Evolutionary conservation across 2,888 invertebrate species (phyloP).

Genomic region (Galeruca laticollis): DNA sequence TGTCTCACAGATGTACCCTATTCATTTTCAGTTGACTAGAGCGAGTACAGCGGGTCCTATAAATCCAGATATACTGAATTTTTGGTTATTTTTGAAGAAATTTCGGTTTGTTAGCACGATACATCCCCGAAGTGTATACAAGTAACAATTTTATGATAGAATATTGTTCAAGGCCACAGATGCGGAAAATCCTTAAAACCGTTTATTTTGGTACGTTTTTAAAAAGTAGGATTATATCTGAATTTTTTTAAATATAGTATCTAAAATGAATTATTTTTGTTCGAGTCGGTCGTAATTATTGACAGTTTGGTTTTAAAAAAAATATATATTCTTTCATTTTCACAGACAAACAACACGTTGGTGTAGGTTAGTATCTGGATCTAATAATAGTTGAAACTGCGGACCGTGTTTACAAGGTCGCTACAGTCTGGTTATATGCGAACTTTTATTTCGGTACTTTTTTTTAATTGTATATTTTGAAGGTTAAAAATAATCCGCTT

Average conservation of each 20-base stretch:
- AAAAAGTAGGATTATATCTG: too few relatives aligned
- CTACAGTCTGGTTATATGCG: slow-evolving; percentile 19
- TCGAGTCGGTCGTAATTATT: slow-evolving; percentile 3
- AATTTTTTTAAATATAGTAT: neutral
- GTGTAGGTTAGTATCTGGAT: slow-evolving; percentile 43
- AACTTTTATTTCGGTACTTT: slow-evolving; percentile 21
- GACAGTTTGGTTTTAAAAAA: neutral
- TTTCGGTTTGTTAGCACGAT: too few relatives aligned
- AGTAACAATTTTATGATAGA: too few relatives aligned
- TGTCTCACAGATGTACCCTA: too few relatives aligned
- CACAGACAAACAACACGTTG: slow-evolving; percentile 32
- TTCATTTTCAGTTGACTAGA: too few relatives aligned
- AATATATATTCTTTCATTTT: slow-evolving; percentile 15
- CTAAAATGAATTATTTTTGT: slow-evolving; percentile 15
- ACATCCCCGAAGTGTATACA: too few relatives aligned
- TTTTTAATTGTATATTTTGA: slow-evolving; percentile 19
- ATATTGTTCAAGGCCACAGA: too few relatives aligned
- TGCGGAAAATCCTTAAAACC: too few relatives aligned
- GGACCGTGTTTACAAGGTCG: slow-evolving; percentile 36
- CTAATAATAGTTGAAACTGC: slow-evolving; percentile 40
- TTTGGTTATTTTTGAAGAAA: too few relatives aligned
- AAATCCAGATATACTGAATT: too few relatives aligned
- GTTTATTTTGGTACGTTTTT: too few relatives aligned
- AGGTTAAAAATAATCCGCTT: neutral
- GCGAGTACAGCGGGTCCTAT: too few relatives aligned